Evolutionary conservation across 2,888 invertebrate species (phyloP).

Genomic region (Mermis nigrescens): DNA sequence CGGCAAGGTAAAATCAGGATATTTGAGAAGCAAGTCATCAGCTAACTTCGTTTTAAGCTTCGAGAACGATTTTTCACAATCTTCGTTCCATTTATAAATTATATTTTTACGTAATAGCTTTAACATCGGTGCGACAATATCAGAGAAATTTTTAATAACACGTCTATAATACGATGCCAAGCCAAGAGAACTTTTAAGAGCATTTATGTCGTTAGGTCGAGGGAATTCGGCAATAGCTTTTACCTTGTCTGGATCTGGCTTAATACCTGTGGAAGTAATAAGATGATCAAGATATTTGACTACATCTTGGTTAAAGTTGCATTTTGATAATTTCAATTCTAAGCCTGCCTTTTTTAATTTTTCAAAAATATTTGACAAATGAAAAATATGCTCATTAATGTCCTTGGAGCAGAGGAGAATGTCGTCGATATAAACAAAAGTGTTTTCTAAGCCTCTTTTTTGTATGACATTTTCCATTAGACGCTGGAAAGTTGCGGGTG

Average conservation of each 20-base stretch:
- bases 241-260: not conserved
- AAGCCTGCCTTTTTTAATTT: not conserved
- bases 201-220: not conserved
- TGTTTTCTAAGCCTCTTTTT: conserved; percentile 13
- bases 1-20: conserved; percentile 10
- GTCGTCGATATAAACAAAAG: not conserved
- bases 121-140: not conserved
- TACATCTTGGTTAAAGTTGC: not conserved
- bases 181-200: conserved; percentile 1
- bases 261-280: not conserved
- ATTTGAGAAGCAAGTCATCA: conserved; percentile 5
- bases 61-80: conserved; percentile 7
- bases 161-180: conserved; percentile 4
- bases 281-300: not conserved
- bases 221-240: not conserved
- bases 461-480: not conserved
- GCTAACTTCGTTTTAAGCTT: not conserved
- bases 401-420: not conserved
- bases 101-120: not conserved
- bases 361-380: not conserved
- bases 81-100: conserved; percentile 1
- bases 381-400: not conserved
- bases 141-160: not conserved
- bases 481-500: not conserved
- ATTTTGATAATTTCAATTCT: not conserved